These are phyloP conservation scores for Romanomermis culicivorax DNA, from an alignment of 2,888 invertebrate genomes.

Conservation along the genomic window DNA sequence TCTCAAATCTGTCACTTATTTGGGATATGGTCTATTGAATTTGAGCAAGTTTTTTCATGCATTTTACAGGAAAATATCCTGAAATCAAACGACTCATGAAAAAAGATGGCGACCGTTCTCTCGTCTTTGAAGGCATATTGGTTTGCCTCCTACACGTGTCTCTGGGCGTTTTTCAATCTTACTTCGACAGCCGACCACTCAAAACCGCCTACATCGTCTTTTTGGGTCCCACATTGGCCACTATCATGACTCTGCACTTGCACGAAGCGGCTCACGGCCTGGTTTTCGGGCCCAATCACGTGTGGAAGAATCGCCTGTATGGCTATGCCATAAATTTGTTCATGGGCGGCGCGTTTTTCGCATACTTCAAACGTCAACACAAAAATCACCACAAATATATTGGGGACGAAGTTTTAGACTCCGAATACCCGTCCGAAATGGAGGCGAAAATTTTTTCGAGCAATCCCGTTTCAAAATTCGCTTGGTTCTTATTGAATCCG, in stretches of 20 bases:
- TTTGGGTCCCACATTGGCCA: not conserved
- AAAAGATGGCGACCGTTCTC: conserved; percentile 6
- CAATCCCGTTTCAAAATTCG: conserved; percentile 22
- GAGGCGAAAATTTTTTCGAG: conserved; percentile 28
- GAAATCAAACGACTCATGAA: conserved; percentile 32
- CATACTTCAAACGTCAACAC: conserved; percentile 31
- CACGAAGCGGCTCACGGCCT: conserved; percentile 23
- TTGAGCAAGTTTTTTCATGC: too few species aligned
- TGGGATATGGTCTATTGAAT: too few species aligned
- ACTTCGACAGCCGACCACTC: too few species aligned
- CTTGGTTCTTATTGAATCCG: conserved; percentile 29
- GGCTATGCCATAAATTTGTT: conserved; percentile 30
- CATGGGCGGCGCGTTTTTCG: conserved; percentile 28
- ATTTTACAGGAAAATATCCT: too few species aligned
- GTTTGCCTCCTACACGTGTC: not conserved
- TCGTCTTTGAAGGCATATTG: not conserved
- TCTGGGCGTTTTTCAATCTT: too few species aligned
- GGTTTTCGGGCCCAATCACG: conserved; percentile 29
- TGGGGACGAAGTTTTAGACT: conserved; percentile 19
- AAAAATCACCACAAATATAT: conserved; percentile 30
- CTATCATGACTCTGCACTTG: not conserved
- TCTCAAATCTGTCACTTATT: too few species aligned
- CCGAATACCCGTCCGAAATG: conserved; percentile 29
- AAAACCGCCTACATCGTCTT: too few species aligned
- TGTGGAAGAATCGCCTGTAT: conserved; percentile 24